Percentiles rank a stretch among this genome's conserved stretches.
phyloP scores from a whole-genome alignment of 2,797 vertebrate species.

The Helostoma temminkii region DNA sequence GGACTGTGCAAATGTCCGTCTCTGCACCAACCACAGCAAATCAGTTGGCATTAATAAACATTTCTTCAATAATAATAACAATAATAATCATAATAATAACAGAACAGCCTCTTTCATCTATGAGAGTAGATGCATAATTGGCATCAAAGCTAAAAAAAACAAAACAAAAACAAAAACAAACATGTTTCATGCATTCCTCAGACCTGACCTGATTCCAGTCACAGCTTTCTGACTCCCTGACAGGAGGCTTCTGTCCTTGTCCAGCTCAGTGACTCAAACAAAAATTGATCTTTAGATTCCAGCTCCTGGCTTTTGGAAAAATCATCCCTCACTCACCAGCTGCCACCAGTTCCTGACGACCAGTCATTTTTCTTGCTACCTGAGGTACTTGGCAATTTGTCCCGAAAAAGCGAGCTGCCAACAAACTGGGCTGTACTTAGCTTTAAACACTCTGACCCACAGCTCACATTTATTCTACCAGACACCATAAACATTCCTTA shows the following conservation, averaged over 20 bases:
- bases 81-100: too few relatives aligned
- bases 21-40: too few relatives aligned
- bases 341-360: constrained; percentile 37
- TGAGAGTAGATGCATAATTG: neutral
- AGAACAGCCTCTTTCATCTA: too few relatives aligned
- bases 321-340: constrained; percentile 39
- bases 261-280: constrained; percentile 15
- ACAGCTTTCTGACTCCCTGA: constrained; percentile 12
- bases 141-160: neutral
- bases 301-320: constrained; percentile 32
- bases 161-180: too few relatives aligned
- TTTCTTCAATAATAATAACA: too few relatives aligned
- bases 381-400: constrained; percentile 21
- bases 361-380: constrained; percentile 35
- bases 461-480: constrained; percentile 6
- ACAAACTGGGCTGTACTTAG: neutral
- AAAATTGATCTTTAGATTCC: constrained; percentile 57
- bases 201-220: constrained; percentile 33
- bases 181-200: neutral
- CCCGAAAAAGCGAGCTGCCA: constrained; percentile 14
- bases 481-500: constrained; percentile 15
- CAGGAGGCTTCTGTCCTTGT: neutral
- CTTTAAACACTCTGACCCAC: constrained; percentile 4
- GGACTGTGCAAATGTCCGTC: too few relatives aligned
- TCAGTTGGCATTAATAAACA: too few relatives aligned